Percentiles rank a stretch among this genome's conserved stretches.
These are phyloP conservation scores for Diplogasteroides magnus DNA, from an alignment of 1,140 invertebrate species.

Conservation along the genomic window DNA sequence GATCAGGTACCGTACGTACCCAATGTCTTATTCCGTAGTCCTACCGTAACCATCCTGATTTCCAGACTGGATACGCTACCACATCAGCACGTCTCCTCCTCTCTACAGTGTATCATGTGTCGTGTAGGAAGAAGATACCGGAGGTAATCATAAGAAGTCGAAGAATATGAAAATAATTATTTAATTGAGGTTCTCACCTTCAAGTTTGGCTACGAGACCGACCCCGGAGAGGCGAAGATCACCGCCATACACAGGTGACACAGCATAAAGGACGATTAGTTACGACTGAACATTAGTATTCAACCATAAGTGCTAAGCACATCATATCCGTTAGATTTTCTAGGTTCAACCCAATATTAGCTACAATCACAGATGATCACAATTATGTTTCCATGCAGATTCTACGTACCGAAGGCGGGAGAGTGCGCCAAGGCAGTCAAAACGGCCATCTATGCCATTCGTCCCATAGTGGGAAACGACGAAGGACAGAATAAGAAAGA, in stretches of 20 bases:
- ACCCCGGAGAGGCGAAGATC: slow-evolving; percentile 67
- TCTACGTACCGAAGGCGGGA: slow-evolving; percentile 82
- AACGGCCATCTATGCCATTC: slow-evolving; percentile 63
- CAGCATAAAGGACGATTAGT: neutral
- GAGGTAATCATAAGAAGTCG: too few relatives aligned
- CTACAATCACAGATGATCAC: neutral
- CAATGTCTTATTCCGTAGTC: too few relatives aligned
- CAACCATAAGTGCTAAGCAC: neutral
- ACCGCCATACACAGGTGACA: slow-evolving; percentile 72
- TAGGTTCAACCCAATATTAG: neutral
- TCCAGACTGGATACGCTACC: slow-evolving; percentile 66
- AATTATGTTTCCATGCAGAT: slow-evolving; percentile 55
- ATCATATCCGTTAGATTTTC: neutral
- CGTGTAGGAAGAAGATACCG: slow-evolving; percentile 83
- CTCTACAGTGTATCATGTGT: slow-evolving; percentile 86
- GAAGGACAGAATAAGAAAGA: too few relatives aligned
- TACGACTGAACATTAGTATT: neutral
- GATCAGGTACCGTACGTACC: too few relatives aligned
- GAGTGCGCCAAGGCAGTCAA: slow-evolving; percentile 79
- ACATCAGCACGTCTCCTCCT: slow-evolving; percentile 77
- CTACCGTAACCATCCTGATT: neutral
- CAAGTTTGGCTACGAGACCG: slow-evolving; percentile 76
- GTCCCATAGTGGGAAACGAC: too few relatives aligned
- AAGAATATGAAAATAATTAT: too few relatives aligned
- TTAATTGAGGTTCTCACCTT: slow-evolving; percentile 94